Conservation (phyloP, 2,888 invertebrate genomes). For the Caenorhabditis sp. region DNA sequence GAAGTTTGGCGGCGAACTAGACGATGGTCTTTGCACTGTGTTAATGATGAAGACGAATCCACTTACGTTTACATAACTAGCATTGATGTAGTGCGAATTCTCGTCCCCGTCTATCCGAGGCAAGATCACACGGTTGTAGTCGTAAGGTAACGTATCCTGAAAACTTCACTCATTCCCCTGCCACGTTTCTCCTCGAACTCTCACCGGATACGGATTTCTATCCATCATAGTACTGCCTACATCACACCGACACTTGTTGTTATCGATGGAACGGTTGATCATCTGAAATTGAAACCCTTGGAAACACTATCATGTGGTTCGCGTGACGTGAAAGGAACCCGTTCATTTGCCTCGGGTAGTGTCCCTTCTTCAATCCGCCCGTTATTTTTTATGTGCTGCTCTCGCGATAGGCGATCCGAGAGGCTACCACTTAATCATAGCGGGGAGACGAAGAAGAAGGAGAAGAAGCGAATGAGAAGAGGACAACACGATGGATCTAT, state of each 20-base stretch:
- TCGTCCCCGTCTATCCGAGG: conserved; percentile 75
- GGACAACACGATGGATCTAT: conserved; percentile 1
- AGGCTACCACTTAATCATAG: conserved; percentile 40
- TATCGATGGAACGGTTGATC: conserved; percentile 81
- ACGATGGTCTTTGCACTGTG: not conserved
- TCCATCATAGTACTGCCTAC: conserved; percentile 80
- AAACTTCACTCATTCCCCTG: conserved; percentile 9
- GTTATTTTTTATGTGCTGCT: conserved; percentile 34
- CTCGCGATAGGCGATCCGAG: conserved; percentile 20
- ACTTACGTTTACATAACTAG: conserved; percentile 83
- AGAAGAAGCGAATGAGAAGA: conserved; percentile 5
- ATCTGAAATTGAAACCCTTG: conserved; percentile 72
- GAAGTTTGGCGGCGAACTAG: not conserved
- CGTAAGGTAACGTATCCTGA: conserved; percentile 82
- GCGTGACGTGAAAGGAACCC: conserved; percentile 5
- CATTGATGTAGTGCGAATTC: conserved; percentile 82
- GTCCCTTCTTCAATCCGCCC: conserved; percentile 2
- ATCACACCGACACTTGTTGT: conserved; percentile 77
- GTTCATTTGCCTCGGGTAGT: conserved; percentile 23
- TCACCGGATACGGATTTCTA: conserved; percentile 80
- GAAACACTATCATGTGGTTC: not conserved
- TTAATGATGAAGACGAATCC: too few species aligned
- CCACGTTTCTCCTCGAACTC: conserved; percentile 10
- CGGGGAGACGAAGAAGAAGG: conserved; percentile 3
- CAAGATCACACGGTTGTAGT: conserved; percentile 82